Evolutionary conservation across 2,113 vertebrate genomes (phyloP).

Genomic region (Falcunculus frontatus): DNA sequence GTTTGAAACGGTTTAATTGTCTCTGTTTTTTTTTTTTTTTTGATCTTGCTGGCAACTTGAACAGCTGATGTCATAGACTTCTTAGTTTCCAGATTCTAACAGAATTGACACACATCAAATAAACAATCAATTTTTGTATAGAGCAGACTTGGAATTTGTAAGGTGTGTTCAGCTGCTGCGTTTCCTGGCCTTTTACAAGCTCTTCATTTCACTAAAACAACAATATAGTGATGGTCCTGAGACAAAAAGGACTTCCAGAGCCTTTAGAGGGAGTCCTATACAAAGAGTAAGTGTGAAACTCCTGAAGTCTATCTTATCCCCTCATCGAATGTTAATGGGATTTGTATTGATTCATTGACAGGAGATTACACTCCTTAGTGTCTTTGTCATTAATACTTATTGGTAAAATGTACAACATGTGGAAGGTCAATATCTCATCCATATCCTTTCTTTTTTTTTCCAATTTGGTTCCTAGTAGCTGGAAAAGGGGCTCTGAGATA

Average conservation of each 20-base stretch:
- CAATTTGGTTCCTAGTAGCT: background rate
- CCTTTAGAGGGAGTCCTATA: conserved; percentile 26
- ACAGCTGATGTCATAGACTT: background rate
- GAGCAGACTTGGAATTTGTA: background rate
- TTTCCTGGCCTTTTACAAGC: background rate
- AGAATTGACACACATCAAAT: background rate
- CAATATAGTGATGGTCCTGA: background rate
- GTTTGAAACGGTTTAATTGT: background rate
- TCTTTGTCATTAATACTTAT: conserved; percentile 45
- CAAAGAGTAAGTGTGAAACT: background rate
- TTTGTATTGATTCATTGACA: conserved; percentile 59
- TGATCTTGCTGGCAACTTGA: background rate
- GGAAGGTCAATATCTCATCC: conserved; percentile 28
- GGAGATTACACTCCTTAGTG: conserved; percentile 44
- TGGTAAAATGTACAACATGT: conserved; percentile 15
- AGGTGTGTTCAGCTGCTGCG: background rate
- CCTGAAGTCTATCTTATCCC: conserved; percentile 24
- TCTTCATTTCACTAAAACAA: background rate
- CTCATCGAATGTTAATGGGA: conserved; percentile 41
- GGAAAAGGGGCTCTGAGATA: conserved; percentile 3
- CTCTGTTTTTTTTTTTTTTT: background rate
- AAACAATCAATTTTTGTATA: background rate
- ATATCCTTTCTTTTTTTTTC: background rate
- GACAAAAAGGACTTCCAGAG: background rate
- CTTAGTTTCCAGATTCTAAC: background rate